These are phyloP conservation scores for Hirudo medicinalis DNA, from an alignment of 1,140 invertebrate species.

Conservation along the genomic window DNA sequence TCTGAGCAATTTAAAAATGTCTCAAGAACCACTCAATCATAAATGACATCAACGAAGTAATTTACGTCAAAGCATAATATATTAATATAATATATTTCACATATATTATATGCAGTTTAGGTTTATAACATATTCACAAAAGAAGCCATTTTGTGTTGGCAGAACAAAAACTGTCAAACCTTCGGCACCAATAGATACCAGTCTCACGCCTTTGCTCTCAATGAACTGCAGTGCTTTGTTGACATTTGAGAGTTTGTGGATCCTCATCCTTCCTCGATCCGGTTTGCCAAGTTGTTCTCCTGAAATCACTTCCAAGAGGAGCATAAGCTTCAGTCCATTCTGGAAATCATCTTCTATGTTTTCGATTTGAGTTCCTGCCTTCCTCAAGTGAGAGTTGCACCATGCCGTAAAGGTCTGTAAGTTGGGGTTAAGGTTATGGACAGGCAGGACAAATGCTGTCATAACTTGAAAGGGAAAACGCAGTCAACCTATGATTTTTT, in stretches of 20 bases:
- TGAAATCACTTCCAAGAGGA: slow-evolving; percentile 83
- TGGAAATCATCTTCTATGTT: slow-evolving; percentile 98
- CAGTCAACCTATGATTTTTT: no score
- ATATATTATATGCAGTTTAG: no score
- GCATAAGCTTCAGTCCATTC: slow-evolving; percentile 95
- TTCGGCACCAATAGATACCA: slow-evolving; percentile 88
- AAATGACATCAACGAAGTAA: not conserved
- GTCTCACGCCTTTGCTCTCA: slow-evolving; percentile 91
- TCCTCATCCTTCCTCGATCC: slow-evolving; percentile 96
- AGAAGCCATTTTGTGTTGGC: no score
- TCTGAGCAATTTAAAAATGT: slow-evolving; percentile 47
- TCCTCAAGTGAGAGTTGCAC: slow-evolving; percentile 97
- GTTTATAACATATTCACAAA: no score
- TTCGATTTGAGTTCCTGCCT: slow-evolving; percentile 93
- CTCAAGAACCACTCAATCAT: not conserved
- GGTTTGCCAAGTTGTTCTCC: slow-evolving; percentile 90
- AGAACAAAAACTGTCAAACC: slow-evolving; percentile 38
- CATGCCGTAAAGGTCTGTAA: slow-evolving; percentile 95
- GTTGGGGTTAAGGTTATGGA: not conserved
- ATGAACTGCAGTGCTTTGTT: slow-evolving; percentile 98
- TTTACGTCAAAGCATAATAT: no score
- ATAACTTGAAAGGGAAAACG: no score
- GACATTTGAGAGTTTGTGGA: slow-evolving; percentile 99
- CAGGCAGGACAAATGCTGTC: not conserved
- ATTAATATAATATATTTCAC: no score